phyloP scores from a whole-genome alignment of 2,797 vertebrate species.

The Acipenser ruthenus region DNA sequence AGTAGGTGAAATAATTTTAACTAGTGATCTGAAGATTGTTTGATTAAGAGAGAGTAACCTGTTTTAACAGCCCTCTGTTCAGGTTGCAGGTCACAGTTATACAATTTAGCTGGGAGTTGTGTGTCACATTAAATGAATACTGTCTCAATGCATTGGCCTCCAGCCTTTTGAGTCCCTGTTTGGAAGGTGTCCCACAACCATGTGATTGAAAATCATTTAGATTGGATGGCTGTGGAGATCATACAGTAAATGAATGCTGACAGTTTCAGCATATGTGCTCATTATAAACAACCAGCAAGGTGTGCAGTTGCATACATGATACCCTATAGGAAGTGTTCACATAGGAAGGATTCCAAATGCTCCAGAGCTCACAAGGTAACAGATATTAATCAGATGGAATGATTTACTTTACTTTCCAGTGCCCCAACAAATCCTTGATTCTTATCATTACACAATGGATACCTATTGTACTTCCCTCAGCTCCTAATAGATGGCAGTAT shows the following conservation, averaged over 20 bases:
- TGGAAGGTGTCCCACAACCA: constrained; percentile 40
- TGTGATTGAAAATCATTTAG: constrained; percentile 45
- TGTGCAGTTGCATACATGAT: too few relatives aligned
- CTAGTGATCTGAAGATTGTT: not conserved
- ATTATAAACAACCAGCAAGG: too few relatives aligned
- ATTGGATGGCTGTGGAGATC: constrained; percentile 12
- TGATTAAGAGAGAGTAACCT: not conserved
- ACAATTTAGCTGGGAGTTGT: constrained; percentile 32
- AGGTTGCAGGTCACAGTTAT: constrained; percentile 36
- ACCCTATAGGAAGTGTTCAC: too few relatives aligned
- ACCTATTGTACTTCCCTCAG: too few relatives aligned
- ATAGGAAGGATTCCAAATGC: too few relatives aligned
- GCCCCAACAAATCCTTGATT: too few relatives aligned
- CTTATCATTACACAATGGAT: too few relatives aligned
- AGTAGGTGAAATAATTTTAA: not conserved
- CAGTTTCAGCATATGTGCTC: not conserved
- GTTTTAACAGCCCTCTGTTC: constrained; percentile 14
- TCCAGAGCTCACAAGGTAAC: too few relatives aligned
- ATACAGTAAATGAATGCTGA: not conserved
- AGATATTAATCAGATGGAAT: too few relatives aligned
- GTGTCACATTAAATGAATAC: constrained; percentile 39
- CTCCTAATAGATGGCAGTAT: too few relatives aligned
- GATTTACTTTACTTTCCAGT: too few relatives aligned
- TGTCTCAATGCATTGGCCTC: constrained; percentile 37
- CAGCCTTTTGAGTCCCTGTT: constrained; percentile 17